Conservation (phyloP, 2,888 invertebrate species). For the Tineola bisselliella region DNA sequence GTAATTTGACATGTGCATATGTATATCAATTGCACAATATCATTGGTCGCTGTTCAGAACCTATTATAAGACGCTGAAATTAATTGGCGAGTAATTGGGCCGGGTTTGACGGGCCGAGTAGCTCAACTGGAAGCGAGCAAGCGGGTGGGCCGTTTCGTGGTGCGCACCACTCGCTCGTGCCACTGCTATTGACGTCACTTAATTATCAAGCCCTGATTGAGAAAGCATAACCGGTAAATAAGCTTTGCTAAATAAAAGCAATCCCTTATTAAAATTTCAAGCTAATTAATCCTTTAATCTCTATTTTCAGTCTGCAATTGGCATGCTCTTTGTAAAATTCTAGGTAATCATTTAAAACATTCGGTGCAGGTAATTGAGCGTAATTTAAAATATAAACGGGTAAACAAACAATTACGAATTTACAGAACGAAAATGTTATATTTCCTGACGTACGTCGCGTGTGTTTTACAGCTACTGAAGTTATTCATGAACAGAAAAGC, state of each 20-base stretch:
- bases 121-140: slow-evolving; percentile 15
- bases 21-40: not conserved
- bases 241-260: no score
- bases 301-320: not conserved
- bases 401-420: not conserved
- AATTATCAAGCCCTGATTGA: slow-evolving; percentile 8
- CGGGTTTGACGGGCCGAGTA: slow-evolving; percentile 22
- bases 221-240: not conserved
- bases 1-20: no score
- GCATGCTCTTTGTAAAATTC: not conserved
- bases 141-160: not conserved
- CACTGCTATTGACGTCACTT: slow-evolving; percentile 13
- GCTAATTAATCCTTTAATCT: no score
- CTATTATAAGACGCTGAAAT: slow-evolving; percentile 25
- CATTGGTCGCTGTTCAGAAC: not conserved
- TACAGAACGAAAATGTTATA: not conserved
- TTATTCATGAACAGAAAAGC: not conserved
- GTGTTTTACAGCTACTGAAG: not conserved
- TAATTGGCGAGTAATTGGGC: slow-evolving; percentile 61
- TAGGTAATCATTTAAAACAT: not conserved
- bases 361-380: not conserved
- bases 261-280: no score
- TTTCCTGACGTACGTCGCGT: not conserved
- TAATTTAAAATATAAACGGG: not conserved
- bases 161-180: slow-evolving; percentile 6